Conservation (phyloP, 2,797 vertebrate species). For the Scomberomorus guttatus region DNA sequence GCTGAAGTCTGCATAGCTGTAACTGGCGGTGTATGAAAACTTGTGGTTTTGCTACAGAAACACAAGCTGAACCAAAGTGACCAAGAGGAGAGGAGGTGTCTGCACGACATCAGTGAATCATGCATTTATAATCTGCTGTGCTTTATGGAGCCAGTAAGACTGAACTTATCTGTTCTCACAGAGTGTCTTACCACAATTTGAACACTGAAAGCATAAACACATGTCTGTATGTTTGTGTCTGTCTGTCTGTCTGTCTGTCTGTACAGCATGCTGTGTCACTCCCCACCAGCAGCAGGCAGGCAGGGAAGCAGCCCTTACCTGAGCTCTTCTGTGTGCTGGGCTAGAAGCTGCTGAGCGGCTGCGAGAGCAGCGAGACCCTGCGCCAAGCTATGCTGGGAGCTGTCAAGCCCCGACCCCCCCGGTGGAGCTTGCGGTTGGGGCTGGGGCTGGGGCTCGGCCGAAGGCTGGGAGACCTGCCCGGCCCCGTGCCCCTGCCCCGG, state of each 20-base stretch:
- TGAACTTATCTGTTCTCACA: conserved; percentile 18
- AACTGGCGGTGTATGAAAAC: conserved; percentile 53
- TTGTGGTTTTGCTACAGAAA: conserved; percentile 53
- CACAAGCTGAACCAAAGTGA: conserved; percentile 33
- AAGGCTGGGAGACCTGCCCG: conserved; percentile 70
- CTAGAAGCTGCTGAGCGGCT: conserved; percentile 88
- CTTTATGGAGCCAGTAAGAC: not conserved
- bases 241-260: conserved; percentile 20
- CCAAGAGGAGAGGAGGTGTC: conserved; percentile 19
- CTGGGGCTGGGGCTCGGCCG: conserved; percentile 84
- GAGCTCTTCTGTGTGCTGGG: conserved; percentile 88
- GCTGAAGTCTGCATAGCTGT: conserved; percentile 61
- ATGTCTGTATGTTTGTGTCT: conserved; percentile 10
- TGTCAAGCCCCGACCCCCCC: conserved; percentile 84
- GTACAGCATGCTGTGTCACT: conserved; percentile 38
- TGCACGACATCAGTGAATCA: conserved; percentile 1
- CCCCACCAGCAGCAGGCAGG: conserved; percentile 47
- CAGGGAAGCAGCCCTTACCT: conserved; percentile 89
- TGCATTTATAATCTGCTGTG: conserved; percentile 30
- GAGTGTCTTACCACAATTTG: not conserved
- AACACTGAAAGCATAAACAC: conserved; percentile 13
- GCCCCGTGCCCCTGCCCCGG: conserved; percentile 76
- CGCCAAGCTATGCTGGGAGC: conserved; percentile 84
- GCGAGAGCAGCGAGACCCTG: conserved; percentile 83
- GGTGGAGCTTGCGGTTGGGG: conserved; percentile 75